Evolutionary conservation across 2,113 vertebrate species (phyloP).

Genomic region (Larimichthys polyactis): DNA sequence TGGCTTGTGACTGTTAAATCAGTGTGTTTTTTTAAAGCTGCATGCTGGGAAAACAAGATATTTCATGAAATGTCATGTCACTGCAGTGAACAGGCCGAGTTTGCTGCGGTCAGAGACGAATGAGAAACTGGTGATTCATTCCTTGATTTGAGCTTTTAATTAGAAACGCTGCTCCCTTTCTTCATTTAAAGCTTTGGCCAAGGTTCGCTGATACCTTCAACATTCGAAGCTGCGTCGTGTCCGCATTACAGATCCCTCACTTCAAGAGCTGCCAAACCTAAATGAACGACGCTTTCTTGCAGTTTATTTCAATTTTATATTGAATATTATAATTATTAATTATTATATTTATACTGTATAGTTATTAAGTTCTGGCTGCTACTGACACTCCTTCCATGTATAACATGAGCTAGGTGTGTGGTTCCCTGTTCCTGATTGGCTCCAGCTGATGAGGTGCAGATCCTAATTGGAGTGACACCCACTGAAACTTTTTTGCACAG

Average conservation of each 20-base stretch:
- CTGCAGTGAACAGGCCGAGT: background rate
- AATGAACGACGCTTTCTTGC: background rate
- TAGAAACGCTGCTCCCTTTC: constrained; percentile 12
- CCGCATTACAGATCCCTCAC: constrained; percentile 8
- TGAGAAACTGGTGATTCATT: constrained; percentile 28
- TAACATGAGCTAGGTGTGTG: no score
- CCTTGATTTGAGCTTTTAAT: constrained; percentile 20
- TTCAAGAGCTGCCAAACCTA: background rate
- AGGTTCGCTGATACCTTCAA: constrained; percentile 7
- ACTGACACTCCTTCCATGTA: no score
- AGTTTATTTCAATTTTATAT: no score
- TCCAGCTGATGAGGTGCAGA: no score
- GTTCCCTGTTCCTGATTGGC: no score
- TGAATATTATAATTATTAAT: no score
- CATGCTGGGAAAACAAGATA: constrained; percentile 28
- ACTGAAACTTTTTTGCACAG: no score
- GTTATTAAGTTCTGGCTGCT: no score
- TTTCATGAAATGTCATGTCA: constrained; percentile 42
- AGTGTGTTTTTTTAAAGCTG: constrained; percentile 25
- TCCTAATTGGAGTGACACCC: no score
- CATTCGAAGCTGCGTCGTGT: background rate
- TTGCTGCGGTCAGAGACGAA: constrained; percentile 9
- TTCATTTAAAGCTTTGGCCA: background rate
- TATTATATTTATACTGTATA: no score
- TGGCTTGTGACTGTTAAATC: constrained; percentile 53